Base-by-base conservation (phyloP, 2,888 invertebrate species). In the Oasisia sp. region DNA sequence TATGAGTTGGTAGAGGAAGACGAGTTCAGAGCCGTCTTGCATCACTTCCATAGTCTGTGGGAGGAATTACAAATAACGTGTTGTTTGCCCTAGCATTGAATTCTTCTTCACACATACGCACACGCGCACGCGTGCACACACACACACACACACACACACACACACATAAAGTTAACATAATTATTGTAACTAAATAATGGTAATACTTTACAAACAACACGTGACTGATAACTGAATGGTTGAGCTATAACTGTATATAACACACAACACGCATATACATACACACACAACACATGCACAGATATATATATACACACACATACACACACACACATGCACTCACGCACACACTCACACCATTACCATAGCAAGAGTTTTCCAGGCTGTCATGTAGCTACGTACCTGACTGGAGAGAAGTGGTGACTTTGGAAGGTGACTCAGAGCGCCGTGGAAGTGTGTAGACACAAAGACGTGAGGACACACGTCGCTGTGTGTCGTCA, bases 381-480 rank as follows among this genome's bases (percentile, higher is more conserved):
- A 38, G 38, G 4, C 1, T 38, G 38, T 38, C 38, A 38, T 38
- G 38, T 38, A 38, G 38, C 38, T 5, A 93, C 93, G 92, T 94
- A 97, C 97, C 97, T 97, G 96, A 93, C 97, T 97, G 93, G 96
- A 96, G 0, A 97, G 96, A 12, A 97, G 95, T 0, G 97, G 96
- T 11, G 97, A 97, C 89, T 97, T 95, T 0, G 97, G 97, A 11
- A 97, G 97, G 14, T 94, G 94, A 91, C 95, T 94, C 92, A 97
- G 96, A 58, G 98, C 96, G 91, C 97, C 97, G 94, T 98, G 97
- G 95, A 98, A 98, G 96, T 98, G 98, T 0, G 98, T 98, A 0
- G 98, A 97, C 7, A 98, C 97, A 91, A 98, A 96, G 0, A 98
- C 96, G 95, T 98, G 98, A 0, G 98, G 98, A 95, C 98, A 98